These are phyloP conservation scores for Ochropleura plecta DNA, from an alignment of 2,888 invertebrate genomes.

Conservation along the genomic window DNA sequence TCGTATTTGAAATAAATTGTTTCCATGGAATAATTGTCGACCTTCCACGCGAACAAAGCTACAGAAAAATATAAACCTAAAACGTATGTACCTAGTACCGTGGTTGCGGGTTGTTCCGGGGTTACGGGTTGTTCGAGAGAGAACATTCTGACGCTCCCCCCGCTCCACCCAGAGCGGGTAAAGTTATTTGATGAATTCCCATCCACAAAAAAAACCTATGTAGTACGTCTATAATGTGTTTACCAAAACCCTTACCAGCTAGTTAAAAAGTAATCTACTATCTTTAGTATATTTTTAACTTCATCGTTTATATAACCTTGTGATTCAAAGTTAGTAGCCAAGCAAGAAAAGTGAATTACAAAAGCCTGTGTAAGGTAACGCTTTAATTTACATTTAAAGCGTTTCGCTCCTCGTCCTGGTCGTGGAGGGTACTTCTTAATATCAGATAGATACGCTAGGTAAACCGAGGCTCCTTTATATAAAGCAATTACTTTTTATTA, in stretches of 20 bases:
- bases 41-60: not conserved
- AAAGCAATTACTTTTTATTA: conserved; percentile 45
- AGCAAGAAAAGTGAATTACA: conserved; percentile 55
- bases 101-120: no score
- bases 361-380: conserved; percentile 52
- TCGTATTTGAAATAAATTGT: not conserved
- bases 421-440: conserved; percentile 41
- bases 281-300: conserved; percentile 6
- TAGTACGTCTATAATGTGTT: not conserved
- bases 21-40: not conserved
- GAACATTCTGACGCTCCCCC: no score
- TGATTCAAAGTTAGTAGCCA: conserved; percentile 24
- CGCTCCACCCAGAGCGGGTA: no score
- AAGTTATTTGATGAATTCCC: no score
- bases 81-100: not conserved
- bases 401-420: conserved; percentile 39
- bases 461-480: conserved; percentile 34
- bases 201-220: no score
- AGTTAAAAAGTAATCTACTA: conserved; percentile 15
- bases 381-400: conserved; percentile 64
- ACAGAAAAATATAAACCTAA: not conserved
- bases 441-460: conserved; percentile 40
- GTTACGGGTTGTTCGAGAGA: no score
- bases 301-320: conserved; percentile 4
- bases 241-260: not conserved